A percentile compares a stretch with the other conserved stretches of the same genome.
Evolutionary conservation across 35 echinoderm and acorn worm species (phyloP).

Genomic region (Anneissia japonica): DNA sequence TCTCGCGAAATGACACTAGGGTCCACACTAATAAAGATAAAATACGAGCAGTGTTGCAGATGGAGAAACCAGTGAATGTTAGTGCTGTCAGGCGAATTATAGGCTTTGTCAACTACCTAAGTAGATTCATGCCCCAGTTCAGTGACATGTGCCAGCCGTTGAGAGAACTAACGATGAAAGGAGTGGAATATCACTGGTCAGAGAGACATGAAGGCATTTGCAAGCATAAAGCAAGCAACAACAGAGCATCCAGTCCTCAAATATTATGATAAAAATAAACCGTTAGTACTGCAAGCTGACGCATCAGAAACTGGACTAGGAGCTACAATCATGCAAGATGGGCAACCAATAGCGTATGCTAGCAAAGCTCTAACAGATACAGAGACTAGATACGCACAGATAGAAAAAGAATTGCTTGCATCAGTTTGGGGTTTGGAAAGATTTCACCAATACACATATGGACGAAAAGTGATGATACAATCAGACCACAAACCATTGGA

Average conservation of each 20-base stretch:
- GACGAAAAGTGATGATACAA: not conserved
- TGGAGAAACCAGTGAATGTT: not conserved
- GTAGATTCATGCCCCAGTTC: slow-evolving; percentile 28
- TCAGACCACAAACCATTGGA: slow-evolving; percentile 58
- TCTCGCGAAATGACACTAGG: too few species aligned
- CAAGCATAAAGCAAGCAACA: too few species aligned
- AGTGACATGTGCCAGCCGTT: not conserved
- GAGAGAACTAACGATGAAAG: not conserved
- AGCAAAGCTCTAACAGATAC: slow-evolving; percentile 45
- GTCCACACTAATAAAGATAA: too few species aligned
- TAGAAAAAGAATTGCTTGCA: slow-evolving; percentile 49
- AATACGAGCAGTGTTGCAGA: not conserved
- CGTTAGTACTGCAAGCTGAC: slow-evolving; percentile 17
- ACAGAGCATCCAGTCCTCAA: too few species aligned
- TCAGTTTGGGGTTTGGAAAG: slow-evolving; percentile 12
- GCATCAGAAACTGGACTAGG: slow-evolving; percentile 34
- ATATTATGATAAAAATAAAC: slow-evolving; percentile 27
- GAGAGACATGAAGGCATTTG: not conserved
- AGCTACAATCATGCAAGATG: slow-evolving; percentile 45
- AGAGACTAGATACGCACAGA: slow-evolving; percentile 40
- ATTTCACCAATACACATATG: slow-evolving; percentile 60
- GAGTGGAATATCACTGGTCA: not conserved
- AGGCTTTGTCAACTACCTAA: slow-evolving; percentile 23
- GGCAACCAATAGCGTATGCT: slow-evolving; percentile 34
- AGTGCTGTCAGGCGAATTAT: slow-evolving; percentile 13